phyloP scores from a whole-genome alignment of 1,140 invertebrate genomes.

The Hyphantria cunea region DNA sequence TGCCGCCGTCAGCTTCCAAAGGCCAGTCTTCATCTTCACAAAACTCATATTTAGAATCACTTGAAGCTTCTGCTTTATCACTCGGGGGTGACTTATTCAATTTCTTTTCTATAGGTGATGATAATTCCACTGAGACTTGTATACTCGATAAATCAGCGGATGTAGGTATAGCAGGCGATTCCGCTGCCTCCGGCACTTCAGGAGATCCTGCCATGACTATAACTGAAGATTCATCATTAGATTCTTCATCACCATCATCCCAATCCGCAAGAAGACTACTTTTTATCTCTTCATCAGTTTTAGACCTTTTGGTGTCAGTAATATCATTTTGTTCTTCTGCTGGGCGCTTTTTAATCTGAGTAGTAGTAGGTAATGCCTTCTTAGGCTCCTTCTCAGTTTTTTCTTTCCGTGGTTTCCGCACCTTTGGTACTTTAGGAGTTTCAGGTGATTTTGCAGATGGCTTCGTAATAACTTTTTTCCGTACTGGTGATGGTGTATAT shows the following conservation, averaged over 20 bases:
- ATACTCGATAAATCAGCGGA: slow-evolving; percentile 55
- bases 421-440: slow-evolving; percentile 57
- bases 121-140: slow-evolving; percentile 44
- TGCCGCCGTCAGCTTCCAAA: slow-evolving; percentile 71
- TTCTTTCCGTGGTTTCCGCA: slow-evolving; percentile 55
- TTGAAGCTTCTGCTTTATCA: slow-evolving; percentile 63
- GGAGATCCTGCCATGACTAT: slow-evolving; percentile 66
- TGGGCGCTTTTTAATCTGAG: slow-evolving; percentile 49
- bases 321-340: slow-evolving; percentile 43
- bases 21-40: slow-evolving; percentile 82
- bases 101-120: slow-evolving; percentile 51
- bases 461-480: slow-evolving; percentile 54
- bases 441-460: slow-evolving; percentile 50
- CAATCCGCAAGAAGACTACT: slow-evolving; percentile 79
- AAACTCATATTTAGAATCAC: slow-evolving; percentile 81
- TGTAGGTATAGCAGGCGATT: slow-evolving; percentile 64
- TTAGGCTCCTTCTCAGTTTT: slow-evolving; percentile 41
- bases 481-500: slow-evolving; percentile 70
- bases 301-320: slow-evolving; percentile 64
- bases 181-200: slow-evolving; percentile 72
- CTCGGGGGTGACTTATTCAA: slow-evolving; percentile 45
- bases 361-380: slow-evolving; percentile 36
- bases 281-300: slow-evolving; percentile 79
- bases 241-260: slow-evolving; percentile 75
- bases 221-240: slow-evolving; percentile 61